Conservation (phyloP, 2,797 vertebrate species). For the Limnodromus scolopaceus region DNA sequence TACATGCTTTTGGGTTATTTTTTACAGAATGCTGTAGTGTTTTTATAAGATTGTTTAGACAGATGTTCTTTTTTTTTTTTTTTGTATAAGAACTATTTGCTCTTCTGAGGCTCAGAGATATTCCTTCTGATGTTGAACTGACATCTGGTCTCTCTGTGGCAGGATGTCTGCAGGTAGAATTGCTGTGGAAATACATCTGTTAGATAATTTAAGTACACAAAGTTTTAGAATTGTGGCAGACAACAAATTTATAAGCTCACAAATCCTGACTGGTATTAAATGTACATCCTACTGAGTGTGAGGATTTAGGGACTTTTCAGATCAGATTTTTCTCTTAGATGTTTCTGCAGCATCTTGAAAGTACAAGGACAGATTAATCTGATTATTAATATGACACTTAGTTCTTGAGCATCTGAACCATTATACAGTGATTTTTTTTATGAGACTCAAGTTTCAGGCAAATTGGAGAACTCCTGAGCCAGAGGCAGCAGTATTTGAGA, state of each 20-base stretch:
- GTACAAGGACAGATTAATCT: background rate
- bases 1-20: conserved; percentile 15
- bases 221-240: conserved; percentile 6
- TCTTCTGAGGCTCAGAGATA: conserved; percentile 38
- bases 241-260: background rate
- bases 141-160: conserved; percentile 38
- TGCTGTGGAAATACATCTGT: conserved; percentile 30
- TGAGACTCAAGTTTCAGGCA: background rate
- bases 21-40: background rate
- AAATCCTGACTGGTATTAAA: background rate
- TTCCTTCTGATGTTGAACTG: conserved; percentile 49
- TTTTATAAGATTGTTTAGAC: conserved; percentile 48
- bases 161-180: conserved; percentile 49
- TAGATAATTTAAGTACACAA: conserved; percentile 4
- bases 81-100: background rate
- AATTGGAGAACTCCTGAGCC: background rate
- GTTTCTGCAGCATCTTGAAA: background rate
- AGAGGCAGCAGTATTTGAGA: background rate
- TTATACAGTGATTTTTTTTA: background rate
- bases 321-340: background rate
- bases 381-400: background rate
- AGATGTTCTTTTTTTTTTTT: conserved; percentile 39
- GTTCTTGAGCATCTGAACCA: background rate
- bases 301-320: background rate
- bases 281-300: background rate